Evolutionary conservation across 1,140 invertebrate genomes (phyloP).

Genomic region (Procambarus virginalis): DNA sequence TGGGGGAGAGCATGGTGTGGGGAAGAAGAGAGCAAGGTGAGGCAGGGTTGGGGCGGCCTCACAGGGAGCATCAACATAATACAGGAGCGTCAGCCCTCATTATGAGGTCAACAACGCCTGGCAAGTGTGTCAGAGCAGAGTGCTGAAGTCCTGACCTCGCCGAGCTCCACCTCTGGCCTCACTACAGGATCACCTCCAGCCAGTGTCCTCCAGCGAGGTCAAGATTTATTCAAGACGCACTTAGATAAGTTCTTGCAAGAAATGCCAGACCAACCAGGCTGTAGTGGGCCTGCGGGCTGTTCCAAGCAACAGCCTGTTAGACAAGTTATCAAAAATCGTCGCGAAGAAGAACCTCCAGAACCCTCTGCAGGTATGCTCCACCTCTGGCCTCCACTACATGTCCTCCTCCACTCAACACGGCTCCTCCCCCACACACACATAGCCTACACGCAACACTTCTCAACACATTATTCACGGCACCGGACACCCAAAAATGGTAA

Average conservation of each 20-base stretch:
- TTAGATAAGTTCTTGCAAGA: no score
- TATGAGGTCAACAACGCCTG: background rate
- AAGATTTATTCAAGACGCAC: no score
- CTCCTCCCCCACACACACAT: background rate
- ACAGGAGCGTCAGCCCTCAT: background rate
- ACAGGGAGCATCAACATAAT: background rate
- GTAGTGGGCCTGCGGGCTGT: no score
- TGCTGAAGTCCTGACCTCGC: background rate
- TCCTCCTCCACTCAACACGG: background rate
- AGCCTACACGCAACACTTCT: background rate
- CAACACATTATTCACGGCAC: background rate
- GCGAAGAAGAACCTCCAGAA: no score
- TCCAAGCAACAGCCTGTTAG: no score
- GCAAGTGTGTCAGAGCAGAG: background rate
- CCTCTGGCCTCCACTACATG: background rate
- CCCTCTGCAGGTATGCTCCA: no score
- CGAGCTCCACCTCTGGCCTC: background rate
- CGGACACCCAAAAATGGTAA: background rate
- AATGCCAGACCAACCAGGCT: no score
- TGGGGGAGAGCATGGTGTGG: background rate
- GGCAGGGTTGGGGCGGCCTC: background rate
- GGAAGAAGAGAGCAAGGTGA: background rate
- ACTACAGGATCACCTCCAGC: no score
- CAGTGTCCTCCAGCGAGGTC: no score
- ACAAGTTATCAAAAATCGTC: no score